Percentiles rank a stretch among this genome's conserved stretches.
These are phyloP conservation scores for Strongylocentrotus purpuratus DNA, from an alignment of 35 echinoderm and acorn worm genomes.

Conservation along the genomic window DNA sequence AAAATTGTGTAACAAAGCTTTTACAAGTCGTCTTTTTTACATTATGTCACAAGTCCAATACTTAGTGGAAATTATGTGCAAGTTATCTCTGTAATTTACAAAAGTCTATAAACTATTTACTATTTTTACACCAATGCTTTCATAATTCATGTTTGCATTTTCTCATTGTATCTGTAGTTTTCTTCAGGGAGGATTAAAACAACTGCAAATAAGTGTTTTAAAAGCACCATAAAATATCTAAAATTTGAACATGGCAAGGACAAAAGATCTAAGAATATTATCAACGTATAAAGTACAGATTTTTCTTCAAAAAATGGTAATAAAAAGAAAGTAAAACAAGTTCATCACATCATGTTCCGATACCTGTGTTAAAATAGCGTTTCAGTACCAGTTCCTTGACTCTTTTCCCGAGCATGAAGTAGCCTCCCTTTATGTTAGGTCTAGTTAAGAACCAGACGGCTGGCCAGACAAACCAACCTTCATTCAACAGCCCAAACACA, in stretches of 20 bases:
- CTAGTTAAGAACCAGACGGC: conserved; percentile 9
- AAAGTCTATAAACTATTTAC: conserved; percentile 42
- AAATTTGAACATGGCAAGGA: neutral
- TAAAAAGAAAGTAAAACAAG: conserved; percentile 6
- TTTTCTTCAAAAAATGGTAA: neutral
- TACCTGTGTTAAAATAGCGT: neutral
- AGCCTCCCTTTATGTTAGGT: neutral
- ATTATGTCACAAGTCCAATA: conserved; percentile 29
- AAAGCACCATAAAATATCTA: conserved; percentile 41
- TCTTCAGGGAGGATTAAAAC: neutral
- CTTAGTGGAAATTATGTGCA: conserved; percentile 12
- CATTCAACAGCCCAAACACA: conserved; percentile 25
- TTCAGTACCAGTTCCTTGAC: neutral
- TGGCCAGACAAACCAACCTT: neutral
- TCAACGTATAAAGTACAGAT: neutral
- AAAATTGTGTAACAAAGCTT: conserved; percentile 22
- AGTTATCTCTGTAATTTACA: conserved; percentile 30
- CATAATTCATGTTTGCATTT: neutral
- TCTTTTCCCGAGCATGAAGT: neutral
- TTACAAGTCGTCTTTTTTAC: conserved; percentile 35
- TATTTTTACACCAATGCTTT: conserved; percentile 31
- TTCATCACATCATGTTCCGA: neutral
- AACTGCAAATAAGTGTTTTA: neutral
- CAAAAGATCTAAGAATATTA: neutral
- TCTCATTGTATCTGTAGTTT: neutral